Evolutionary conservation across 2,888 invertebrate genomes (phyloP), one percentile per base, ranked within the genome.

Genomic region (Apoderus coryli): DNA sequence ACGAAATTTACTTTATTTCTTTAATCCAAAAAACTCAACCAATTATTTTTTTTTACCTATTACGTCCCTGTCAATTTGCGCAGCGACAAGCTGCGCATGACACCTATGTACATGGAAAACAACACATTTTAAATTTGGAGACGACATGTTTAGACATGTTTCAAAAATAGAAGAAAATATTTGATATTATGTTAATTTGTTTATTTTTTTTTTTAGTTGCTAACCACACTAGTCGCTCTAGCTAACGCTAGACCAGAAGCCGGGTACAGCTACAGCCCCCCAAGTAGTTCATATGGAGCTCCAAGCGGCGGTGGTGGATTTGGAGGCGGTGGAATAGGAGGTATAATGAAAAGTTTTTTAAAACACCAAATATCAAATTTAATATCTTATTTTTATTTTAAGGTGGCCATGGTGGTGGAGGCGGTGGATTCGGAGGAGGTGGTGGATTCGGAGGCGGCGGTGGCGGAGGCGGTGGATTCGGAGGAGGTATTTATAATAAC

Each of bases 221-320:
- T 57, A 34, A 49, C 57, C 39, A 45, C 55, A 29, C 43, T 70
- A 43, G 66, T 69, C 60, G 68, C 68, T 30, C 59, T 70, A 53
- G 69, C 65, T 56, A 64, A 65, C 54, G 71, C 70, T 31, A 60
- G 68, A 40, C 71, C 71, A 50, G 71, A 72, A 57, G 69, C 70
- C 47, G 69, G 69, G 43, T 69, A 68, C 58, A 67, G 67, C 53
- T 71, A 72, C 60, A 54, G 54, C 37, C 58, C 56, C 16, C 59
- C 60, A 15, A 56, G 56, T 28, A 49, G 51, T 33, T 53, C 54
- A 10, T 59, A 57, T 36, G 56, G 57, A 31, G 56, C 57, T 10
- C 57, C 59, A 31, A 52, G 57, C 14, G 53, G 56, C 14, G 56
- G 56, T 39, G 59, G 55, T 30, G 54, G 52, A 14, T 45, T 46